Evolutionary conservation across 2,113 vertebrate genomes (phyloP).

Genomic region (Hippoglossus stenolepis): DNA sequence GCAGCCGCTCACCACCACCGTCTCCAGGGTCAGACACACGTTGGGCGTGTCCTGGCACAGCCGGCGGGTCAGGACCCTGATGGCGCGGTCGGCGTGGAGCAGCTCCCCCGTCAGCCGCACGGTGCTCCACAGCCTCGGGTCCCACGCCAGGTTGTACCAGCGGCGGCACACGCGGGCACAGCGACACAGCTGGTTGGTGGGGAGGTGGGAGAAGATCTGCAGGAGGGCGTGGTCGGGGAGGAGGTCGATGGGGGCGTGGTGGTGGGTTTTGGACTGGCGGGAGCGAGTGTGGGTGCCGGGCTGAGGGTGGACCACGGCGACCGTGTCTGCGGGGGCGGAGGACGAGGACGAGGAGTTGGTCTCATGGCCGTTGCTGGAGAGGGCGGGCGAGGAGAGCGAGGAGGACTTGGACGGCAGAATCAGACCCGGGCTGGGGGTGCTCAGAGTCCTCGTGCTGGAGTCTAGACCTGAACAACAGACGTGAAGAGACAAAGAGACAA

Average conservation of each 20-base stretch:
- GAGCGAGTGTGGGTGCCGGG: constrained; percentile 87
- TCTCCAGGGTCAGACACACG: constrained; percentile 97
- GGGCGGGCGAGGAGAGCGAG: constrained; percentile 86
- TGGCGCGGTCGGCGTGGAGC: constrained; percentile 93
- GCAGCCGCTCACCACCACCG: constrained; percentile 91
- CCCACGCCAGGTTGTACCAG: constrained; percentile 99
- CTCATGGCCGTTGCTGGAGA: constrained; percentile 88
- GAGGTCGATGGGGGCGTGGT: constrained; percentile 85
- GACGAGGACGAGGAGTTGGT: constrained; percentile 90
- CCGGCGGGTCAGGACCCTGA: constrained; percentile 93
- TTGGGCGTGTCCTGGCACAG: constrained; percentile 98
- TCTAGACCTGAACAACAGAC: constrained; percentile 86
- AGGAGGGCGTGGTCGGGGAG: constrained; percentile 91
- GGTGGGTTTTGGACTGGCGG: constrained; percentile 85
- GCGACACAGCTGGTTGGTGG: constrained; percentile 96
- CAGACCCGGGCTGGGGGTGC: constrained; percentile 94
- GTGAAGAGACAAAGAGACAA: not conserved
- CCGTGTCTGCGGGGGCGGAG: constrained; percentile 90
- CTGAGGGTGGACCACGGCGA: constrained; percentile 93
- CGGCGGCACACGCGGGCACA: constrained; percentile 93
- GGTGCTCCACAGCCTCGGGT: constrained; percentile 93
- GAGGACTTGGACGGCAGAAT: constrained; percentile 89
- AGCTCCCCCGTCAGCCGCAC: constrained; percentile 92
- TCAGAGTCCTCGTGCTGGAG: constrained; percentile 93
- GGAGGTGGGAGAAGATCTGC: constrained; percentile 92